Conservation (phyloP, 2,888 invertebrate species). For the Erynnis tages region DNA sequence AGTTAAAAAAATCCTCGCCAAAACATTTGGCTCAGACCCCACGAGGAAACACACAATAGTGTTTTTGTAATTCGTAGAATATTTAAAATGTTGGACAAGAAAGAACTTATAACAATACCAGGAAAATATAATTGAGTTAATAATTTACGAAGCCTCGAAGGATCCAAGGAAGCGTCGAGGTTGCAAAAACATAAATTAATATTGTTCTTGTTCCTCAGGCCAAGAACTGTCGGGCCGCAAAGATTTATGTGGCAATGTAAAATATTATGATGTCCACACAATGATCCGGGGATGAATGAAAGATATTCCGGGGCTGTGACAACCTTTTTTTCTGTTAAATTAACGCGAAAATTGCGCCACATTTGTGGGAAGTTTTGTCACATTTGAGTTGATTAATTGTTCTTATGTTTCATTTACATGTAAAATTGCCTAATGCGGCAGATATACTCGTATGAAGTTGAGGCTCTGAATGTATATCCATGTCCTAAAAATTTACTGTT, state of each 20-base stretch:
- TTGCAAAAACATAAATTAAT: constrained; percentile 25
- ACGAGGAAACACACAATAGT: no score
- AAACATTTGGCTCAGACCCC: no score
- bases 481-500: no score
- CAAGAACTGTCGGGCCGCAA: constrained; percentile 7
- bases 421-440: no score
- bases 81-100: constrained; percentile 2
- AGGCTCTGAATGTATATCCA: no score
- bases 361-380: constrained; percentile 6
- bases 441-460: no score
- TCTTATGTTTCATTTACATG: not conserved
- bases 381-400: constrained; percentile 1
- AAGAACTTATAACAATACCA: not conserved
- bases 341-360: not conserved
- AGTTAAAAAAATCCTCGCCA: no score
- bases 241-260: constrained; percentile 22
- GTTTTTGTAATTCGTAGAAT: constrained; percentile 1
- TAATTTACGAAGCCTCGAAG: constrained; percentile 20
- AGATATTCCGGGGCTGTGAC: constrained; percentile 8
- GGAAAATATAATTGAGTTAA: constrained; percentile 16
- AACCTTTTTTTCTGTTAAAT: constrained; percentile 17
- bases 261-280: constrained; percentile 20
- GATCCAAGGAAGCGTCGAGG: constrained; percentile 12
- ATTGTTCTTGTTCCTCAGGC: constrained; percentile 18
- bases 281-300: constrained; percentile 16